Evolutionary conservation across 2,797 vertebrate genomes (phyloP).

Genomic region (Sebastes umbrosus): DNA sequence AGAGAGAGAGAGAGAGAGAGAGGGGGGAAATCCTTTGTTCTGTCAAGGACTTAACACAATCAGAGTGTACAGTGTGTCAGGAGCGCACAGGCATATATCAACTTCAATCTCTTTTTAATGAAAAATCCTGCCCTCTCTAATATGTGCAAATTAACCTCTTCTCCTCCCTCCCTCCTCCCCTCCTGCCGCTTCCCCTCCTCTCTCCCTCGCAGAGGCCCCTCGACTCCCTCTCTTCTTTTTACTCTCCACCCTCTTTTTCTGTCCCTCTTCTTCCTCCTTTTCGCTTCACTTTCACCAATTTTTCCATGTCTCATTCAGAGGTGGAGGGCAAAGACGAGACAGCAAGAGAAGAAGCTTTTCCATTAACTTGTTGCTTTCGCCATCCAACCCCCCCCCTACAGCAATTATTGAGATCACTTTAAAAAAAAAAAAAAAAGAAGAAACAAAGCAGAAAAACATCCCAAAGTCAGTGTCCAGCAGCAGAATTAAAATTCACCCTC

Average conservation of each 20-base stretch:
- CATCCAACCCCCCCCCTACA: neutral
- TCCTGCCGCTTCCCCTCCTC: conserved; percentile 47
- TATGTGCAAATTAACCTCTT: conserved; percentile 88
- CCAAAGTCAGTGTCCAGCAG: conserved; percentile 51
- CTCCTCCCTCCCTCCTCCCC: conserved; percentile 54
- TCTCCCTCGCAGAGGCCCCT: conserved; percentile 65
- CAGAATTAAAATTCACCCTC: conserved; percentile 53
- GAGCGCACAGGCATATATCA: conserved; percentile 86
- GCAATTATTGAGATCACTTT: conserved; percentile 51
- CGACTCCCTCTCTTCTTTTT: conserved; percentile 27
- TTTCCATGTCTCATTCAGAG: conserved; percentile 37
- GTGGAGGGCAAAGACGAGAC: neutral
- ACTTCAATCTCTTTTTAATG: conserved; percentile 89
- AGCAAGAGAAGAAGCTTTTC: conserved; percentile 15
- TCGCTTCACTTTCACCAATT: conserved; percentile 54
- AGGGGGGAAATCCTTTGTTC: conserved; percentile 81
- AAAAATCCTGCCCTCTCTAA: conserved; percentile 88
- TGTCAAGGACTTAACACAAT: conserved; percentile 85
- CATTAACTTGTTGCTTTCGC: conserved; percentile 63
- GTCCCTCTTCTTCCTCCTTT: conserved; percentile 52
- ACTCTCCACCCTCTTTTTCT: conserved; percentile 38
- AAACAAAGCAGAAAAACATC: conserved; percentile 30
- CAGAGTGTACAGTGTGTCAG: conserved; percentile 86
- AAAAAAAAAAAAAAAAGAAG: neutral
- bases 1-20: neutral